Evolutionary conservation across 1,140 invertebrate species (phyloP).

Genomic region (Drosophila serrata): DNA sequence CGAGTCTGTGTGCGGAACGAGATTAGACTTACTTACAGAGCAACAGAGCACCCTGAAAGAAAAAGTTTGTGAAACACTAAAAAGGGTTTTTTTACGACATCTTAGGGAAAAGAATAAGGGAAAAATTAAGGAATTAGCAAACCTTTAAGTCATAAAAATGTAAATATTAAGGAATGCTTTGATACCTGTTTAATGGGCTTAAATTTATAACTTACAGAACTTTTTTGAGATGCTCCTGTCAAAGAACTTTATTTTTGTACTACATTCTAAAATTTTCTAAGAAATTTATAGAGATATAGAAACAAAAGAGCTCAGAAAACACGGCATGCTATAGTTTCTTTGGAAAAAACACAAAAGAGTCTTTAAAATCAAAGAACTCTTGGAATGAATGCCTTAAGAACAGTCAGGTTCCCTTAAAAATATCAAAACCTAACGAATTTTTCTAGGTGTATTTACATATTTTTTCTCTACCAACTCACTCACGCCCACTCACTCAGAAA

Average conservation of each 20-base stretch:
- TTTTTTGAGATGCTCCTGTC: too few relatives aligned
- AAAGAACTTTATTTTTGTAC: not conserved
- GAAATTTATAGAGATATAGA: too few relatives aligned
- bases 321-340: too few relatives aligned
- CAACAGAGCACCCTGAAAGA: not conserved
- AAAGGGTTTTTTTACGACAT: not conserved
- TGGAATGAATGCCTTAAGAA: too few relatives aligned
- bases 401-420: too few relatives aligned
- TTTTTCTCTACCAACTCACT: slow-evolving; percentile 1
- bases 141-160: not conserved
- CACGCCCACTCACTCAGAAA: slow-evolving; percentile 22
- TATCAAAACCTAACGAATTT: too few relatives aligned
- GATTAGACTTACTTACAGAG: slow-evolving; percentile 34
- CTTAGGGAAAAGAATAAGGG: not conserved
- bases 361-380: not conserved
- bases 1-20: slow-evolving; percentile 38
- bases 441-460: not conserved
- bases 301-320: too few relatives aligned
- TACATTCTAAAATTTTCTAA: too few relatives aligned
- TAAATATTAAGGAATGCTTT: not conserved
- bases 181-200: too few relatives aligned
- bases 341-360: too few relatives aligned
- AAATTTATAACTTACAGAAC: too few relatives aligned
- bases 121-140: not conserved
- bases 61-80: not conserved